Evolutionary conservation across 1,140 invertebrate genomes (phyloP).

Genomic region (Halesus radiatus): DNA sequence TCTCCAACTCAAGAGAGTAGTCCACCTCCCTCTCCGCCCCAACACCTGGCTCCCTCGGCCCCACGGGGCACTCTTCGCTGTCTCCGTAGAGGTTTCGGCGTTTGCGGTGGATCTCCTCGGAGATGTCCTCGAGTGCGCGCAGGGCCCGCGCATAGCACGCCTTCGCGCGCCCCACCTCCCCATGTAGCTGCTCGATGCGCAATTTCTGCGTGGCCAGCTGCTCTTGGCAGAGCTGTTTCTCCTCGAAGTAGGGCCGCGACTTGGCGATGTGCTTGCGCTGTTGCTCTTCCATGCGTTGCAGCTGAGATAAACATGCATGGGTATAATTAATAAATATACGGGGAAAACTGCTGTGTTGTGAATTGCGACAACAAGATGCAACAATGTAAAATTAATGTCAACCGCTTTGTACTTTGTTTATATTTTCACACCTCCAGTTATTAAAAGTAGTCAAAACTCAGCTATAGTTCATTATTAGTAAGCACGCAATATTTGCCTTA

Average conservation of each 20-base stretch:
- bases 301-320: constrained; percentile 60
- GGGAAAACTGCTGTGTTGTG: too few relatives aligned
- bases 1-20: constrained; percentile 61
- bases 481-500: too few relatives aligned
- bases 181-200: constrained; percentile 85
- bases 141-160: constrained; percentile 87
- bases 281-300: constrained; percentile 82
- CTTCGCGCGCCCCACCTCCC: constrained; percentile 84
- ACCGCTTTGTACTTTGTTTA: too few relatives aligned
- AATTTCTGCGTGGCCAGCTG: constrained; percentile 90
- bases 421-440: too few relatives aligned
- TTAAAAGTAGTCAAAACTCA: too few relatives aligned
- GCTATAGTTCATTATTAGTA: too few relatives aligned
- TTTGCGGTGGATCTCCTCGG: constrained; percentile 91
- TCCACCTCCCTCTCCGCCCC: constrained; percentile 81
- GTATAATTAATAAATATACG: too few relatives aligned
- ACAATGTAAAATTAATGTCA: too few relatives aligned
- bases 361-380: too few relatives aligned
- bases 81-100: constrained; percentile 67
- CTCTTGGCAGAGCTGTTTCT: constrained; percentile 92
- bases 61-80: constrained; percentile 68
- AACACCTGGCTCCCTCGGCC: constrained; percentile 89
- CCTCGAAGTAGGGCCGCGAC: constrained; percentile 93
- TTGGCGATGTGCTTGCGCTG: constrained; percentile 84
- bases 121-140: constrained; percentile 90